Conservation (phyloP, 2,113 vertebrate species). For the Oplegnathus fasciatus region DNA sequence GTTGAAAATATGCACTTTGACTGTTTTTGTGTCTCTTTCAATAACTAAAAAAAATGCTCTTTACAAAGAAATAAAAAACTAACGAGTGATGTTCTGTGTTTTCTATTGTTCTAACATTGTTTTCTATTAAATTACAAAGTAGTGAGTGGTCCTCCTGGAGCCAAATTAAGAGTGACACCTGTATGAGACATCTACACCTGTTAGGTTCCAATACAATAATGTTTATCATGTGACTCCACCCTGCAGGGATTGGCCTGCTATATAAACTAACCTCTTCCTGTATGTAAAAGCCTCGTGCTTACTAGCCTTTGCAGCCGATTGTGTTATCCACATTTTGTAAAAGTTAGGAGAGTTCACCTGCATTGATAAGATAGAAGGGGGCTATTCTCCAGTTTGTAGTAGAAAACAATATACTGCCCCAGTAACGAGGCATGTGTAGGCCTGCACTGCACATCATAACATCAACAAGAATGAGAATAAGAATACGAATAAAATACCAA, state of each 20-base stretch:
- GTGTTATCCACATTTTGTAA: background rate
- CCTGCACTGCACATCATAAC: background rate
- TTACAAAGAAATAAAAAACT: background rate
- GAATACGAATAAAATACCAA: background rate
- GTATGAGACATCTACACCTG: background rate
- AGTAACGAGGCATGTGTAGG: background rate
- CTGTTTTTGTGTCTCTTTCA: slow-evolving; percentile 10
- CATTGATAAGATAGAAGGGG: background rate
- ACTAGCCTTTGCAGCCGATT: background rate
- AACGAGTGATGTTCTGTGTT: slow-evolving; percentile 3
- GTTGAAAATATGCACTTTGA: slow-evolving; percentile 42
- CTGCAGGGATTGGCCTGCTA: background rate
- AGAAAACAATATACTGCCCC: background rate
- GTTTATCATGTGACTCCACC: slow-evolving; percentile 15
- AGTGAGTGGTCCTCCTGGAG: background rate
- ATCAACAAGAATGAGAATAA: background rate
- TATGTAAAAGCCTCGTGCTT: background rate
- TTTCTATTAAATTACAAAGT: background rate
- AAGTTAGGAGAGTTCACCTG: background rate
- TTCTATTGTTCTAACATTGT: slow-evolving; percentile 1
- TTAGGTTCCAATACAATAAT: background rate
- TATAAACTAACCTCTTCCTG: background rate
- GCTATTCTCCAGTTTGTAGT: background rate
- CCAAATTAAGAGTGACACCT: background rate
- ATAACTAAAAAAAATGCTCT: background rate